These are phyloP conservation scores for Pinctada fucata DNA, from an alignment of 2,888 invertebrate species.

Conservation along the genomic window DNA sequence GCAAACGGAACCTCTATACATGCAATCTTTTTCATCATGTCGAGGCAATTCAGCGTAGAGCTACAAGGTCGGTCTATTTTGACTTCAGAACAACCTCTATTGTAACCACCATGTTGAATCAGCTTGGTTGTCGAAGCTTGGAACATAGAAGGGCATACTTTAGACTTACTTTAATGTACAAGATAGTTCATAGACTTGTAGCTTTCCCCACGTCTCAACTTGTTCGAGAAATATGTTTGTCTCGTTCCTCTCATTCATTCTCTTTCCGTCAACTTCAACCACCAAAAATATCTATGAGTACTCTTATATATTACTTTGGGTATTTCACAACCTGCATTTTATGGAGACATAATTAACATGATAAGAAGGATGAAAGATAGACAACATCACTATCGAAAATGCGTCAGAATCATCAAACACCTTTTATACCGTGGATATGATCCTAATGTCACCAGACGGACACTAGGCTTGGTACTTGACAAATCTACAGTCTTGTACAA, in stretches of 20 bases:
- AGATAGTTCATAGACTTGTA: slow-evolving; percentile 1
- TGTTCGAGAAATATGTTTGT: not conserved
- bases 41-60: not conserved
- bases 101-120: not conserved
- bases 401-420: no score
- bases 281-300: not conserved
- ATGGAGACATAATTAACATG: no score
- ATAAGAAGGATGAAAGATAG: no score
- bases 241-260: not conserved
- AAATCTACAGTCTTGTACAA: no score
- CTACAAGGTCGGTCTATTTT: not conserved
- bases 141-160: not conserved
- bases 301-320: not conserved
- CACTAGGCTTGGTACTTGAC: no score
- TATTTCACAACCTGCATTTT: no score
- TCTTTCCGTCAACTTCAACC: not conserved
- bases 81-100: not conserved
- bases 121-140: not conserved
- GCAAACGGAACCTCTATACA: not conserved
- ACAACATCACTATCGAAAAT: no score
- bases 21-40: not conserved
- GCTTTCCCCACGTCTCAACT: not conserved
- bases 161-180: not conserved
- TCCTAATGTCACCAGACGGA: no score
- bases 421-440: no score